Percentiles rank a stretch among this genome's conserved stretches.
Evolutionary conservation across 1,140 invertebrate genomes (phyloP).

Genomic region (Mylabris phalerata): DNA sequence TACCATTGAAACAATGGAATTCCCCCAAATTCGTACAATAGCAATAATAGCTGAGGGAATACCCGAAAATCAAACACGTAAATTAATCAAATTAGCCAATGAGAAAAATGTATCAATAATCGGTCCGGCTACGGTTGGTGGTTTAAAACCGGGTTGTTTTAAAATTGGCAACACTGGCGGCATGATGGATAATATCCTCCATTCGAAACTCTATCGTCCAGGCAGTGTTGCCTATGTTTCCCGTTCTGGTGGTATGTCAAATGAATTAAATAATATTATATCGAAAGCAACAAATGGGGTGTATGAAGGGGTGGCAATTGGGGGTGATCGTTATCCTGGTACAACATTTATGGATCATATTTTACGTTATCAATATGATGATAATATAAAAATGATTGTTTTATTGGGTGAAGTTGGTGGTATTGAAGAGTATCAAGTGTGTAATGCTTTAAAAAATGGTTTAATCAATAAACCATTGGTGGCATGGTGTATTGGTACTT

Average conservation of each 20-base stretch:
- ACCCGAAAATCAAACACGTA: constrained; percentile 95
- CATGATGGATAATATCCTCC: constrained; percentile 99
- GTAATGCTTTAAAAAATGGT: constrained; percentile 74
- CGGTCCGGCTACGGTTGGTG: constrained; percentile 96
- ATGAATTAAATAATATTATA: constrained; percentile 98
- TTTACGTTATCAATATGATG: constrained; percentile 63
- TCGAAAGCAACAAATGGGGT: constrained; percentile 96
- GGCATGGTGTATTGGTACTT: constrained; percentile 92
- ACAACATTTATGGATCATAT: constrained; percentile 99
- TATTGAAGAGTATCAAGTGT: constrained; percentile 98
- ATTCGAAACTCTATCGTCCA: constrained; percentile 93
- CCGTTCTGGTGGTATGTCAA: constrained; percentile 98
- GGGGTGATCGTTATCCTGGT: constrained; percentile 98
- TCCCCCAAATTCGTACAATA: constrained; percentile 90
- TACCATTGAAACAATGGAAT: constrained; percentile 86
- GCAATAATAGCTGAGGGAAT: constrained; percentile 99
- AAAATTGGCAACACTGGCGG: constrained; percentile 98
- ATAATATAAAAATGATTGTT: constrained; percentile 89
- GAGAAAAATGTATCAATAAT: constrained; percentile 80
- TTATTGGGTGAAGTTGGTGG: constrained; percentile 96
- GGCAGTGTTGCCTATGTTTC: constrained; percentile 98
- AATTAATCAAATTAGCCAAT: constrained; percentile 82
- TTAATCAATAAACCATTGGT: constrained; percentile 90
- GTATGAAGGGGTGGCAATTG: constrained; percentile 96
- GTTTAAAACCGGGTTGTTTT: constrained; percentile 97